Evolutionary conservation across 2,888 invertebrate species (phyloP).

Genomic region (Drosophila lacicola): DNA sequence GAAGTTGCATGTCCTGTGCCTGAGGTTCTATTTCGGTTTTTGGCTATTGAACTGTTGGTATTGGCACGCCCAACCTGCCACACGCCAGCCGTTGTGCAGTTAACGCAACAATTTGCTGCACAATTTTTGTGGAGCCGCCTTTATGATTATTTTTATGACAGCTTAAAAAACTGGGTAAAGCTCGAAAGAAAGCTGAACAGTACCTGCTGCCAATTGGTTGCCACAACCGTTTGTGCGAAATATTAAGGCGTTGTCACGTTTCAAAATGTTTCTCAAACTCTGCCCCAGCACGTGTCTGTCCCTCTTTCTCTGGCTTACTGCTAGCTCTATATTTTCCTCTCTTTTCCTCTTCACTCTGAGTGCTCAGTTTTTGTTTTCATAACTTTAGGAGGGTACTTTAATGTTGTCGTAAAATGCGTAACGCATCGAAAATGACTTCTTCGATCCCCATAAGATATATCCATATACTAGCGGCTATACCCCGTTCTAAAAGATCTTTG

Average conservation of each 20-base stretch:
- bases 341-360: neutral
- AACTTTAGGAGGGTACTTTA: too few species aligned
- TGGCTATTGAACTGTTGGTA: constrained; percentile 12
- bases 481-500: too few species aligned
- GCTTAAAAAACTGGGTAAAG: constrained; percentile 16
- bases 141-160: constrained; percentile 28
- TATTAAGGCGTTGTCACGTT: constrained; percentile 64
- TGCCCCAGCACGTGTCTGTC: constrained; percentile 9
- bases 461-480: too few species aligned
- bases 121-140: constrained; percentile 36
- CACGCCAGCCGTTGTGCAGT: constrained; percentile 20
- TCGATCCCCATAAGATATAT: too few species aligned
- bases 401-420: too few species aligned
- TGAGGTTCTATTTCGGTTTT: constrained; percentile 8
- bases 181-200: constrained; percentile 31
- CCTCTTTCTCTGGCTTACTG: neutral
- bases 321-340: neutral
- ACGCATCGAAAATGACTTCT: too few species aligned
- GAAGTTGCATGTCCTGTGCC: constrained; percentile 20
- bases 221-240: constrained; percentile 41
- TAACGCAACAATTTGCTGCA: constrained; percentile 57
- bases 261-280: constrained; percentile 59
- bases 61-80: neutral
- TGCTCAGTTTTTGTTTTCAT: constrained; percentile 19
- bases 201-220: constrained; percentile 65